Evolutionary conservation across 1,140 invertebrate genomes (phyloP).

Genomic region (Drosophila suzukii): DNA sequence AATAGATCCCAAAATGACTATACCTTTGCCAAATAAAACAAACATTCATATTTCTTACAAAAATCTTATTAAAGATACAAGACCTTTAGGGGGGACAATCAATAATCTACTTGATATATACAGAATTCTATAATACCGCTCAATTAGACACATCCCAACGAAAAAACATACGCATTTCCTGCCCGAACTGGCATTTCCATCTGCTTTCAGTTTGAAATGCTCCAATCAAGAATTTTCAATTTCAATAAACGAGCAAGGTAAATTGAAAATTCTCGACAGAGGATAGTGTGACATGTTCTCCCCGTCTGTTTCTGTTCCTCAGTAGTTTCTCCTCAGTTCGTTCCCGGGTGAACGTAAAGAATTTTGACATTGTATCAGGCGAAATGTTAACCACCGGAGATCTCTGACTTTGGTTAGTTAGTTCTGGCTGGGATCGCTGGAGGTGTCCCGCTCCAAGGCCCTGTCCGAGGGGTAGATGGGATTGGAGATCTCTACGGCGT

Average conservation of each 20-base stretch:
- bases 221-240: conserved; percentile 21
- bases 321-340: not conserved
- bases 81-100: not conserved
- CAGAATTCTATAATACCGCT: not conserved
- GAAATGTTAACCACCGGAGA: not conserved
- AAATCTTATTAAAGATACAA: conserved; percentile 2
- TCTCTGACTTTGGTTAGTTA: not conserved
- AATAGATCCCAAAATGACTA: no score
- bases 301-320: conserved; percentile 3
- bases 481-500: not conserved
- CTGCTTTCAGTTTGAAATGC: not conserved
- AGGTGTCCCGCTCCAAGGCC: not conserved
- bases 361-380: conserved; percentile 1
- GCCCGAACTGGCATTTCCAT: not conserved
- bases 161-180: not conserved
- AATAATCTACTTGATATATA: not conserved
- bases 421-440: not conserved
- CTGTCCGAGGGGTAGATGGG: not conserved
- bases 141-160: not conserved
- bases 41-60: not conserved
- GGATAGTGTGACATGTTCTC: not conserved
- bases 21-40: not conserved
- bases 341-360: conserved; percentile 18
- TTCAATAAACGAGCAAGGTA: not conserved
- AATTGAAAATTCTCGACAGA: conserved; percentile 20